Evolutionary conservation across 2,888 invertebrate species (phyloP).

Genomic region (Minunthozetes semirufus): DNA sequence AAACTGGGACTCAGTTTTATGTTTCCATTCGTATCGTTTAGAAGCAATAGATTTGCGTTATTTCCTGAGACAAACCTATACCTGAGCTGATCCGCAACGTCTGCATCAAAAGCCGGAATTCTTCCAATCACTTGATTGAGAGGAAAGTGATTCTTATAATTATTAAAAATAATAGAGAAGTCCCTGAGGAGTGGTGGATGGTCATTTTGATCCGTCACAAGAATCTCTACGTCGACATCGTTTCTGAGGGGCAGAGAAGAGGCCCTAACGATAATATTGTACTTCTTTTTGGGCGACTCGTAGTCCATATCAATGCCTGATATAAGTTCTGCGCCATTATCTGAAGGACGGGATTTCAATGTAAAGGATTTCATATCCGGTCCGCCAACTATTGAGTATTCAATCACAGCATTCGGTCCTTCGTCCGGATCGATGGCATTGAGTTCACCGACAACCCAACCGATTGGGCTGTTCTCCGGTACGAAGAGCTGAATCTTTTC

Average conservation of each 20-base stretch:
- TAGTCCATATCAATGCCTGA: constrained; percentile 90
- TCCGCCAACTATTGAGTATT: constrained; percentile 89
- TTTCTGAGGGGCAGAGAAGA: constrained; percentile 81
- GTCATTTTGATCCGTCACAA: constrained; percentile 64
- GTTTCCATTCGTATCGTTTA: constrained; percentile 75
- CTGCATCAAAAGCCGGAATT: constrained; percentile 89
- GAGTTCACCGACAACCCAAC: constrained; percentile 84
- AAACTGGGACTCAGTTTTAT: constrained; percentile 81
- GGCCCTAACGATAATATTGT: constrained; percentile 78
- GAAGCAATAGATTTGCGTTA: constrained; percentile 75
- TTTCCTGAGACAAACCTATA: constrained; percentile 84
- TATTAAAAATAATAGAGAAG: constrained; percentile 89
- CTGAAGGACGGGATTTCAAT: constrained; percentile 63
- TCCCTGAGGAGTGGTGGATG: constrained; percentile 72
- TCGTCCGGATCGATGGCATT: constrained; percentile 86
- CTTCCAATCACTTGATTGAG: constrained; percentile 76
- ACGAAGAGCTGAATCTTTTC: constrained; percentile 81
- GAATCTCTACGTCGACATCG: constrained; percentile 76
- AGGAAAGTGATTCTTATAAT: constrained; percentile 87
- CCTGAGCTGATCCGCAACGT: constrained; percentile 75
- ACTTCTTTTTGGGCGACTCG: constrained; percentile 84
- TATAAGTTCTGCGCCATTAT: constrained; percentile 70
- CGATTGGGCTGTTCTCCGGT: constrained; percentile 91
- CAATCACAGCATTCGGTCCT: constrained; percentile 79
- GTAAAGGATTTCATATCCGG: constrained; percentile 74